phyloP scores from a whole-genome alignment of 92 coral and sea anemone genomes.

The Epizoanthus rinbou region DNA sequence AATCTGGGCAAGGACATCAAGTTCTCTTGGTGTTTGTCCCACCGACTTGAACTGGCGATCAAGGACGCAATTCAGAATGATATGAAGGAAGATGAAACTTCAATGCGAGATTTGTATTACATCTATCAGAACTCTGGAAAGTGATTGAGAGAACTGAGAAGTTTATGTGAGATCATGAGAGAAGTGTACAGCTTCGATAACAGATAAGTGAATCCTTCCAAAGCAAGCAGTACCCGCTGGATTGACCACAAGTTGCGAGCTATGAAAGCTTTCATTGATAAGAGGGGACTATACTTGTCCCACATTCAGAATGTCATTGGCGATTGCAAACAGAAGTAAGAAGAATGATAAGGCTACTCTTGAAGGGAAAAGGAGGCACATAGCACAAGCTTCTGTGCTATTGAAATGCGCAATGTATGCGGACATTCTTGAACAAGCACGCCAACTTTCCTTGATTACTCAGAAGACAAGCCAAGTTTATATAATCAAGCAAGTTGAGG shows the following conservation, averaged over 20 bases:
- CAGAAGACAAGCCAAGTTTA: slow-evolving; percentile 63
- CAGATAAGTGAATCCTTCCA: slow-evolving; percentile 67
- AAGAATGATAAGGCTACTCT: slow-evolving; percentile 61
- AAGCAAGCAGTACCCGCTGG: slow-evolving; percentile 63
- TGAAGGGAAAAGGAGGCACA: slow-evolving; percentile 65
- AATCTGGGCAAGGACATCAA: slow-evolving; percentile 61
- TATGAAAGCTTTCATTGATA: slow-evolving; percentile 65
- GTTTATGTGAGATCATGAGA: slow-evolving; percentile 56
- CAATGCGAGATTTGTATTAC: slow-evolving; percentile 56
- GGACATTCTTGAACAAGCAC: slow-evolving; percentile 63
- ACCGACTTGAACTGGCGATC: slow-evolving; percentile 63
- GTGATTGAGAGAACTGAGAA: slow-evolving; percentile 62
- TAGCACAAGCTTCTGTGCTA: slow-evolving; percentile 58
- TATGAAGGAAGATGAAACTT: slow-evolving; percentile 61
- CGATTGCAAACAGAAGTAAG: slow-evolving; percentile 63
- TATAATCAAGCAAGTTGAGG: slow-evolving; percentile 66
- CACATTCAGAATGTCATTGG: slow-evolving; percentile 73
- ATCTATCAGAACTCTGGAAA: slow-evolving; percentile 68
- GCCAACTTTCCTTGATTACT: slow-evolving; percentile 67
- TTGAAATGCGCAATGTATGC: slow-evolving; percentile 64
- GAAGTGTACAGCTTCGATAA: slow-evolving; percentile 65
- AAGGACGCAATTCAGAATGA: slow-evolving; percentile 67
- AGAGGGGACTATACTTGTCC: slow-evolving; percentile 62
- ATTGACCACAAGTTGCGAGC: slow-evolving; percentile 65
- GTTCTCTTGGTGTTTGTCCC: slow-evolving; percentile 63